Base-by-base conservation (phyloP, 2,113 vertebrate species). In the Gallinago paraguaiae region DNA sequence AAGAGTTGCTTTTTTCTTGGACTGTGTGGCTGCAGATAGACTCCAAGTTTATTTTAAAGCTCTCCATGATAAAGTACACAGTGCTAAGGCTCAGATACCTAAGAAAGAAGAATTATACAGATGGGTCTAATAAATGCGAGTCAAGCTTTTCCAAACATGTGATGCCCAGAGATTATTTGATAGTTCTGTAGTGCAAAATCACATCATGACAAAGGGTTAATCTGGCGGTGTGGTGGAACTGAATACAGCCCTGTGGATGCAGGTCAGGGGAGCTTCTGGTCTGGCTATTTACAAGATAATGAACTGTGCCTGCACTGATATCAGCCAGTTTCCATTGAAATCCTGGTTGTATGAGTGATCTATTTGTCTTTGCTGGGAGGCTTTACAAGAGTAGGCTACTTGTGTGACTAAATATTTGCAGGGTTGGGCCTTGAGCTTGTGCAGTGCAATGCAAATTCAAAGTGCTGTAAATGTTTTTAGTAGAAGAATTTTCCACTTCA, bases 341-440 rank as follows among this genome's bases (percentile, higher is more conserved):
- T 94, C 50, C 0, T 57, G 93, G 45, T 41, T 82, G 25, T 80
- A 64, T 75, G 75, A 94, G 94, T 54, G 60, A 84, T 82, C 77
- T 77, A 79, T 87, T 94, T 94, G 72, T 84, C 65, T 88, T 65
- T 37, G 46, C 45, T 72, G 90, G 50, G 76, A 88, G 61, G 61
- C 69, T 95, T 94, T 94, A 68, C 92, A 50, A 92, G 82, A 90
- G 77, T 13, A 86, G 83, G 37, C 70, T 92, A 19, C 91, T 79
- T 84, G 31, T 50, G 50, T 92, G 92, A 89, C 70, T 94, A 92
- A 96, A 92, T 96, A 94, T 96, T 97, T 96, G 93, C 86, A 89
- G 81, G 77, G 80, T 2, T 85, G 54, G 83, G 83, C 86, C 92
- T 91, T 91, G 92, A 95, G 92, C 85, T 94, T 95, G 86, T 92